These are phyloP conservation scores for Microctonus brassicae DNA, from an alignment of 2,888 invertebrate genomes.

Conservation along the genomic window DNA sequence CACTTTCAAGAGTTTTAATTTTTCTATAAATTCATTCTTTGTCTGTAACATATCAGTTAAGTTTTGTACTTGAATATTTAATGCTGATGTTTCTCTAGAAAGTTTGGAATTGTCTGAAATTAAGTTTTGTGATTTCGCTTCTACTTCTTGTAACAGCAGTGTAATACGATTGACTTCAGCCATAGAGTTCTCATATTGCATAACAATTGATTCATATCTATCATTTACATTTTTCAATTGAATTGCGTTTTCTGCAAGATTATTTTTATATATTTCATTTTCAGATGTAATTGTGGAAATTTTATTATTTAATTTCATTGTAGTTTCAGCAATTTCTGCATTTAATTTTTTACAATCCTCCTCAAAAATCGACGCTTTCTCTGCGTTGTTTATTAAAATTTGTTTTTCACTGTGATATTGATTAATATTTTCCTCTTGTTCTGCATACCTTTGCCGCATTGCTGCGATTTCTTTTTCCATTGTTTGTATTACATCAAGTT, in stretches of 20 bases:
- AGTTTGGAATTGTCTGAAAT: conserved; percentile 1
- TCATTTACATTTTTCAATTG: neutral
- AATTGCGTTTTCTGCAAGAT: neutral
- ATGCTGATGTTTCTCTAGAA: conserved; percentile 22
- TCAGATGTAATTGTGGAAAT: conserved; percentile 1
- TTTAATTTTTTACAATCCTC: conserved; percentile 66
- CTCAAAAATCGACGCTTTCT: conserved; percentile 56
- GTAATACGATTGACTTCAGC: neutral
- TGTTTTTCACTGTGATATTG: conserved; percentile 44
- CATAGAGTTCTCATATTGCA: neutral
- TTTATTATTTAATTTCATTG: conserved; percentile 50
- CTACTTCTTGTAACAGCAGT: neutral
- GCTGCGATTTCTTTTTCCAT: conserved; percentile 32
- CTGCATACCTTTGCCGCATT: conserved; percentile 61
- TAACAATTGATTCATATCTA: neutral
- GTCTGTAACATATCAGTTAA: conserved; percentile 45
- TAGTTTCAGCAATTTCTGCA: conserved; percentile 69
- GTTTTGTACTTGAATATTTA: conserved; percentile 5
- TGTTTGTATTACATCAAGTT: conserved; percentile 6
- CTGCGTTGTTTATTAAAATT: conserved; percentile 45
- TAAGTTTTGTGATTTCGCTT: neutral
- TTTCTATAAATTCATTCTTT: conserved; percentile 62
- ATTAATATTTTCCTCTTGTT: conserved; percentile 48
- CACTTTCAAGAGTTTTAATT: conserved; percentile 70
- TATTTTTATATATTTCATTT: neutral